These are phyloP conservation scores for Cecidostiba fungosa DNA, from an alignment of 2,888 invertebrate genomes.

Conservation along the genomic window DNA sequence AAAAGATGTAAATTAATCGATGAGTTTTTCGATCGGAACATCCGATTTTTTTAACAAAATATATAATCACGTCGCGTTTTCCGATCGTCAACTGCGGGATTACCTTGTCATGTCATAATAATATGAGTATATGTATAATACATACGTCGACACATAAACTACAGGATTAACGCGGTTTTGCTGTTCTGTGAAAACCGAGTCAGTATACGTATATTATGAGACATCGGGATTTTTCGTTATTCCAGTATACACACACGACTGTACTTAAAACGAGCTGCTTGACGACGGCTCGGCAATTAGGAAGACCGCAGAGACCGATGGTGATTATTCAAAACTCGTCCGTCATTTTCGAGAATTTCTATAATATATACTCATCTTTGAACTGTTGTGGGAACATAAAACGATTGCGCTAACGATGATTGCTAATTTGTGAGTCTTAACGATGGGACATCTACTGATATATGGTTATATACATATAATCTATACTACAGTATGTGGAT, in stretches of 20 bases:
- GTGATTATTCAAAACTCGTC: not conserved
- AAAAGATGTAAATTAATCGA: no score
- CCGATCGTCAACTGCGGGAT: not conserved
- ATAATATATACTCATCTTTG: not conserved
- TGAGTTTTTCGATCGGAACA: not conserved
- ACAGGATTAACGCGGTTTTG: not conserved
- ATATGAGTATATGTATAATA: not conserved
- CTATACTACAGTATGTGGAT: no score
- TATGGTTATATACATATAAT: not conserved
- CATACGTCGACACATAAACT: not conserved
- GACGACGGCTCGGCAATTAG: not conserved
- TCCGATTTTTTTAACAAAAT: not conserved
- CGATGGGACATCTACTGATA: not conserved
- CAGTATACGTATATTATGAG: not conserved
- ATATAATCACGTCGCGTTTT: no score
- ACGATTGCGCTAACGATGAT: slow-evolving; percentile 1
- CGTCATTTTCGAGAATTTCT: not conserved
- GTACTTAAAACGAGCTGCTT: not conserved
- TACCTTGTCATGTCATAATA: not conserved
- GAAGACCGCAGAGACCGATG: not conserved
- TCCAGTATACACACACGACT: not conserved
- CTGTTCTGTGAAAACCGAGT: not conserved
- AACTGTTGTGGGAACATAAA: slow-evolving; percentile 2
- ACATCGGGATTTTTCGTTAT: not conserved
- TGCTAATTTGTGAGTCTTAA: not conserved